A percentile compares a stretch with the other conserved stretches of the same genome.
Evolutionary conservation across 35 echinoderm and acorn worm species (phyloP).

Genomic region (Diadema setosum): DNA sequence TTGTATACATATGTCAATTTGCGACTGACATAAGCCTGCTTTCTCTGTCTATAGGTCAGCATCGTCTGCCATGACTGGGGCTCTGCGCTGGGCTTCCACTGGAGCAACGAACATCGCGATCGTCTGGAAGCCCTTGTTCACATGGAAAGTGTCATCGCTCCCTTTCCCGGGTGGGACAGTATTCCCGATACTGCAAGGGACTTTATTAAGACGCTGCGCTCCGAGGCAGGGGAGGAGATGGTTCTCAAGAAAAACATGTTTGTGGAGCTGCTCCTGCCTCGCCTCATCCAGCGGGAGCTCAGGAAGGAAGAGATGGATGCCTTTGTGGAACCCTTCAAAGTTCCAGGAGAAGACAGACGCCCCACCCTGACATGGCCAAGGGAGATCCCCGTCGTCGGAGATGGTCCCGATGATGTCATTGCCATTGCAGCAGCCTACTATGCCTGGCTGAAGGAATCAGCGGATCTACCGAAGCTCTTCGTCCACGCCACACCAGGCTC

Average conservation of each 20-base stretch:
- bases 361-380: slow-evolving; percentile 73
- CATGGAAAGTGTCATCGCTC: slow-evolving; percentile 51
- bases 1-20: no score
- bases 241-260: slow-evolving; percentile 69
- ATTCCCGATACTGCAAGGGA: slow-evolving; percentile 37
- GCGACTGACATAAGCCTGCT: neutral
- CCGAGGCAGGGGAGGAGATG: slow-evolving; percentile 59
- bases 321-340: slow-evolving; percentile 37
- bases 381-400: slow-evolving; percentile 53
- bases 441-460: slow-evolving; percentile 15
- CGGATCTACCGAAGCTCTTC: slow-evolving; percentile 55
- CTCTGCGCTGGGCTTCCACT: slow-evolving; percentile 75
- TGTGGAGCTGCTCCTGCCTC: slow-evolving; percentile 55
- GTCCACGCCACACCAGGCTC: slow-evolving; percentile 51
- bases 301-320: slow-evolving; percentile 53
- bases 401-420: slow-evolving; percentile 60
- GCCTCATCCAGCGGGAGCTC: slow-evolving; percentile 28
- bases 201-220: slow-evolving; percentile 36
- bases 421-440: slow-evolving; percentile 38
- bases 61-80: slow-evolving; percentile 94
- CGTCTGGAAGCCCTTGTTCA: slow-evolving; percentile 40
- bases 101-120: slow-evolving; percentile 54
- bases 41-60: slow-evolving; percentile 10
- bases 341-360: slow-evolving; percentile 37
- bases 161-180: slow-evolving; percentile 12